Base-by-base conservation (phyloP, 2,888 invertebrate genomes). In the Campaea margaritaria region DNA sequence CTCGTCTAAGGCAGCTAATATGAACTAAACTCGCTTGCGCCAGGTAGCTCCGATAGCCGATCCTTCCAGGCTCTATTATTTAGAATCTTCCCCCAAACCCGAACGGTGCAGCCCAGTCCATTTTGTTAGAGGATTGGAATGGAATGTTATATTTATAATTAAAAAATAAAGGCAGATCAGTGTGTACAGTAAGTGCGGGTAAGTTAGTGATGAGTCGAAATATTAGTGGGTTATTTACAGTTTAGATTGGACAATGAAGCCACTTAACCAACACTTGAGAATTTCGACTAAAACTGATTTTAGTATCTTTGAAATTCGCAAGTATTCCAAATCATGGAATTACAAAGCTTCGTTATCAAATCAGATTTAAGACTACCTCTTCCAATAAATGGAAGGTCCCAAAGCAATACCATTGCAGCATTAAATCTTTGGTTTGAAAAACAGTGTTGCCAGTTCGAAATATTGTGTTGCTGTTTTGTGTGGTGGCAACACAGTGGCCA, bases 191-290 rank as follows among this genome's bases (percentile, higher is more conserved):
- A 60, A 54, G 60, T 79, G 83, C 85, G 82, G 78, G 73, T 68
- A 78, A 82, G 86, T 92, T 91, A 91, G 90, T 87, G 90, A 89
- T 85, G 91, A 91, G 91, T 89, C 91, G 91, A 90, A 89, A 89
- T n/a, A 83, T 92, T 91, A 91, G 91, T 88, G 52, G 59, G 59
- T 64, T 64, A 67, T 71, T 61, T 70, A 65, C 56, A 64, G 9
- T 36, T 56, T 47, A 51, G 52, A 45, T 62, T 65, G 51, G 52
- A 58, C 45, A 60, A 64, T 46, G 58, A 59, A 59, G 53, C 54
- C 49, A 21, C 3, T 42, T 0, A 21, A 28, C 2, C 21, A 42
- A 51, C 39, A 38, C 60, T 60, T 14, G 45, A 11, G 45, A 54
- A 49, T 50, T 53, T 58, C 45, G 49, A 0, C 55, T 60, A 49